Percentiles rank a stretch among this genome's conserved stretches.
Evolutionary conservation across 2,113 vertebrate species (phyloP).

Genomic region (Saccopteryx leptura): DNA sequence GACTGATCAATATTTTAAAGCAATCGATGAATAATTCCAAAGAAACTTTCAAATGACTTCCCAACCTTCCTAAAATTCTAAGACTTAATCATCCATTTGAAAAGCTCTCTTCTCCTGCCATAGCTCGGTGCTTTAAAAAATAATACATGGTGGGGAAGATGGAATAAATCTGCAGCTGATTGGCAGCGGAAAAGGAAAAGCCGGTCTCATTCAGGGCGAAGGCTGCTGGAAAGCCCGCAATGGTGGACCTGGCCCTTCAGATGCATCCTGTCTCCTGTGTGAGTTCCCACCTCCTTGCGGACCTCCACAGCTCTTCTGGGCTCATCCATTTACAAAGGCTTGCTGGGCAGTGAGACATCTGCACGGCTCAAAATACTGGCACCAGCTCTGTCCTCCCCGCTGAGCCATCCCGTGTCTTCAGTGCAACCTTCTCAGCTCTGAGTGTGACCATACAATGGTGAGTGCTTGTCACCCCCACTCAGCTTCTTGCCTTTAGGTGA

Average conservation of each 20-base stretch:
- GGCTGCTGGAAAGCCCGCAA: not conserved
- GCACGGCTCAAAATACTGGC: not conserved
- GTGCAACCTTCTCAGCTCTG: not conserved
- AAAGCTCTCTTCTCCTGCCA: constrained; percentile 57
- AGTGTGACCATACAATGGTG: not conserved
- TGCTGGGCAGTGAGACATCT: not conserved
- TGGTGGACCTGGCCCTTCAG: not conserved
- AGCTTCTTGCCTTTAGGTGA: not conserved
- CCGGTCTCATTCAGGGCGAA: not conserved
- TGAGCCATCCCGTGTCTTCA: not conserved
- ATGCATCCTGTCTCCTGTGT: not conserved
- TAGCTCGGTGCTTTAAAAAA: constrained; percentile 70
- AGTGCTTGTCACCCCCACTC: not conserved
- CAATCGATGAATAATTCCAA: constrained; percentile 74
- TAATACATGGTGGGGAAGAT: constrained; percentile 60
- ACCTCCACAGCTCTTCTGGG: not conserved
- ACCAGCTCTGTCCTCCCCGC: not conserved
- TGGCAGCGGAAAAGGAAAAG: constrained; percentile 39
- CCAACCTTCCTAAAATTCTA: constrained; percentile 70
- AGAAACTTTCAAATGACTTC: constrained; percentile 78
- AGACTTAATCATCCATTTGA: constrained; percentile 67
- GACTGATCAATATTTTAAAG: constrained; percentile 80
- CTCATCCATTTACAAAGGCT: not conserved
- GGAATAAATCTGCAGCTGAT: constrained; percentile 64
- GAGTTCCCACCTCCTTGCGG: not conserved